Evolutionary conservation across 2,113 vertebrate species (phyloP), one percentile per base, ranked within the genome.

Genomic region (Hiodon tergisus): DNA sequence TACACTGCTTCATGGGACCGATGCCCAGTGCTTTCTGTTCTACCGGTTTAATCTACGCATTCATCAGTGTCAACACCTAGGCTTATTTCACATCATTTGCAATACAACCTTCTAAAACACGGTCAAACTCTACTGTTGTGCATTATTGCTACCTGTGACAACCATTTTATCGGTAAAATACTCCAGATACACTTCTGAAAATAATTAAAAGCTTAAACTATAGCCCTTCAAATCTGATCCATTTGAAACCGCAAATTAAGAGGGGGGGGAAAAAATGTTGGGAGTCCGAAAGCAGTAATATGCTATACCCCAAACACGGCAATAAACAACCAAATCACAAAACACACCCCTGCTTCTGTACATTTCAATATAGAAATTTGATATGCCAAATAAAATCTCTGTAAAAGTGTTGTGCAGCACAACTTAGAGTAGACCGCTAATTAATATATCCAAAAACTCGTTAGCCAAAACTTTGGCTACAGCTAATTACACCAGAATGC

Each of bases 141-240:
- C 13, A 9, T 78, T 74, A 69, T 78, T 78, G 71, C 71, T 74
- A 69, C 71, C 55, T 61, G 7, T 46, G 65, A 67, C 46, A 31
- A 71, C 13, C 5, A 16, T 48, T 74, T 55, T 68, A 59, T 48
- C 54, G 71, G 68, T 68, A 70, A 16, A 55, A 65, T 74, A 69
- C 59, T 54, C 47, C 3, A 14, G 59, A 51, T 63, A 47, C 6
- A 17, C 31, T 65, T 31, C 31, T 2, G 17, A 16, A 73, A 52
- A 50, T 50, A 52, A 10, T 50, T 67, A 72, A 67, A 73, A 68
- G 76, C 63, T 66, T 72, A 7, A 58, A 67, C 58, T 78, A 78
- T 73, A 74, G 76, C 76, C 72, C 72, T 74, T 78, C 46, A 50
- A 70, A 61, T 48, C n/a, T 71, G 58, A 71, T 50, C 69, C 17